Evolutionary conservation across 2,888 invertebrate species (phyloP), one percentile per base, ranked within the genome.

Genomic region (Drosophila colorata): DNA sequence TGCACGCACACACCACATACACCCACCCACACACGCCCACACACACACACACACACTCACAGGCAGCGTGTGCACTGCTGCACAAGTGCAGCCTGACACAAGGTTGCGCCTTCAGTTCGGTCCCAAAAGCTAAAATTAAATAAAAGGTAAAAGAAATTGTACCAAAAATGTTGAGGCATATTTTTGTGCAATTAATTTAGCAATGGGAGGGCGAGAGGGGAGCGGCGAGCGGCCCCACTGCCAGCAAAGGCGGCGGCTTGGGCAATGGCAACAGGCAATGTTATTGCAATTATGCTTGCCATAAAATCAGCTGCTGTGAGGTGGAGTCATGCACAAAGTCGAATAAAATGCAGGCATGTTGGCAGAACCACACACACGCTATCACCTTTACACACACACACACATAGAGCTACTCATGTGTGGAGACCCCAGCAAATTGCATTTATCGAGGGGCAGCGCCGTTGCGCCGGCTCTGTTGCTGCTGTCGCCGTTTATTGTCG

Each of bases 161-260:
- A 49, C 61, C 55, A 40, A 71, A 72, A 83, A 64, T 74, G 69
- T 59, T 69, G 64, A 55, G 69, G 73, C 70, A 78, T 78, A 80
- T 86, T 88, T 85, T 80, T 80, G 67, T 72, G 75, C 74, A 84
- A 84, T 85, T 84, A 75, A 84, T 87, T 71, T 69, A 49, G 52
- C 41, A 37, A 18, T 8, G 16, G 7, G 9, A 16, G 23, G 11
- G 4, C 11, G 41, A n/a, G 13, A n/a, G n/a, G n/a, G n/a, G n/a
- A n/a, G n/a, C n/a, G n/a, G 13, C 25, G 25, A 20, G 28, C 9
- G 3, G 25, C 3, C n/a, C n/a, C n/a, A n/a, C n/a, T n/a, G n/a
- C 18, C n/a, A 13, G n/a, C 43, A 11, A 25, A 31, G 28, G 14
- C 9, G n/a, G 35, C 16, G 47, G 41, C 47, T 23, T 9, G 13